Base-by-base conservation (phyloP, 2,888 invertebrate genomes). In the Netelia fuscicornis region DNA sequence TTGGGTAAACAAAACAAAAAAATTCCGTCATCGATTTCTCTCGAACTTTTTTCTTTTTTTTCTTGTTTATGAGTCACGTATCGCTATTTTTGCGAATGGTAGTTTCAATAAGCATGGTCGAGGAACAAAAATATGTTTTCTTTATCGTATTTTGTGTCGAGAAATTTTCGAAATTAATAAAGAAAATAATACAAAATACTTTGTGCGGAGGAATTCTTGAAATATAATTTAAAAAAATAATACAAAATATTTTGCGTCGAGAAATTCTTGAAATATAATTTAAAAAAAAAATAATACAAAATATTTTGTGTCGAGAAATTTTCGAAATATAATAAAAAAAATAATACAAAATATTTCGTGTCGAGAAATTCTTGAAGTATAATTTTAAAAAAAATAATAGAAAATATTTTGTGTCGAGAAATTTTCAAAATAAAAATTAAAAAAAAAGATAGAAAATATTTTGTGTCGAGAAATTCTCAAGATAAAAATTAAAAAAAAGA, bases 1-100 rank as follows among this genome's bases (percentile, higher is more conserved):
- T 23, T 60, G 17, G 11, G 37, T 56, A 72, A 54, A 42, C 52
- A 13, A 79, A 65, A 79, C 71, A 64, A 54, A 71, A 64, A 62
- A 64, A 37, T 10, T 71, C 37, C 17, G 9, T 56, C 20, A 30
- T 30, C 25, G 58, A 9, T 60, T 30, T 37, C 48, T 11, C 60
- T 62, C 17, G 30, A 1, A 13, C 52, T 5, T 20, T 13, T 60
- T 60, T 60, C 48, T 72, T 44, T 42, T 42, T 20, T 10, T 11
- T 37, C 48, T 30, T 62, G 42, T 30, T 30, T 30, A 30, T 30
- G 30, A 30, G 30, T 30, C 30, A 30, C 30, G 5, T 30, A 30
- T 30, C 30, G 30, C 0, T 5, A 30, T 30, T 30, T 5, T 30
- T 5, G 6, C 25, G 25, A 25, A 25, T 2, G 2, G 2, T 2